Conservation (phyloP, 2,888 invertebrate species). For the Mantis religiosa region DNA sequence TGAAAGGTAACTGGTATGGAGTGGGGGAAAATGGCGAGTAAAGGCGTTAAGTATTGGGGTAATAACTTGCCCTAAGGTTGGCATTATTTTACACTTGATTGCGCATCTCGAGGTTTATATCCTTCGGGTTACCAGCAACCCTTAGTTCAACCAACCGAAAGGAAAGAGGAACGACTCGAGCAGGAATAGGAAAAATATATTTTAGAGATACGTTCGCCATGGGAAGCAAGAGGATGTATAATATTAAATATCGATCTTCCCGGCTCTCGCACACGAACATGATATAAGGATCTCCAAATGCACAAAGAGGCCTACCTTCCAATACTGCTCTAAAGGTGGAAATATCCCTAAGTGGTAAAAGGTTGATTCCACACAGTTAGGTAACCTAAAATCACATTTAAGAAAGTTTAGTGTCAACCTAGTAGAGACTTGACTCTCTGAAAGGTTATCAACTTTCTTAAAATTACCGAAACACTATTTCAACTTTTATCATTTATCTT, state of each 20-base stretch:
- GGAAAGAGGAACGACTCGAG: neutral
- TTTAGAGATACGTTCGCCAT: neutral
- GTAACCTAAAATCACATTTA: too few relatives aligned
- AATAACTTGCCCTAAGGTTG: neutral
- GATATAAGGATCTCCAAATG: neutral
- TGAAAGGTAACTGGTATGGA: neutral
- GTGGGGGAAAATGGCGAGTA: neutral
- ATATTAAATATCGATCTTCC: neutral
- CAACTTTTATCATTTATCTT: too few relatives aligned
- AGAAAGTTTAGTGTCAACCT: too few relatives aligned
- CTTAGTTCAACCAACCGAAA: neutral
- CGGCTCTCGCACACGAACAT: neutral
- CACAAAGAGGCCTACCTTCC: neutral
- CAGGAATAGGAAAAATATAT: neutral
- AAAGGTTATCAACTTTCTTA: too few relatives aligned
- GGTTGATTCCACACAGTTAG: too few relatives aligned
- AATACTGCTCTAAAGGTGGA: neutral
- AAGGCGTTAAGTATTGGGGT: neutral
- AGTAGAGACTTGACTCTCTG: too few relatives aligned
- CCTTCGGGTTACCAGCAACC: neutral
- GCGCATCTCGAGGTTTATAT: neutral
- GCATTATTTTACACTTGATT: neutral
- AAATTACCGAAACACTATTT: too few relatives aligned
- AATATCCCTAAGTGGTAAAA: too few relatives aligned
- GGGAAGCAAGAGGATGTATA: neutral